phyloP scores from a whole-genome alignment of 1,140 invertebrate genomes.

The Drosophila ohnishii region DNA sequence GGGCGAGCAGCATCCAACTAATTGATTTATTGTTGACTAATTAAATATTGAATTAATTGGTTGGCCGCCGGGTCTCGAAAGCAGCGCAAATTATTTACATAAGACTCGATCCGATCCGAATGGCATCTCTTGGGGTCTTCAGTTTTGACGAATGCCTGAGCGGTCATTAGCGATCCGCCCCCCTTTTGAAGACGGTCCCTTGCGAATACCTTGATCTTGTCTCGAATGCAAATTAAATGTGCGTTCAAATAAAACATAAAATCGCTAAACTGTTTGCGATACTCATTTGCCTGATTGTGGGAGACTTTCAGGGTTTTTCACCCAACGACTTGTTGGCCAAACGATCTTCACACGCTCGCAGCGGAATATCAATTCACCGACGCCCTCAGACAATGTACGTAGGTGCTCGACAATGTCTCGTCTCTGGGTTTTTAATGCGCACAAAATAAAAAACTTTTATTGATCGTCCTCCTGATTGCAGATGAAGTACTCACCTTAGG shows the following conservation, averaged over 20 bases:
- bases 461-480: conserved; percentile 26
- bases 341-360: conserved; percentile 47
- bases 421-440: conserved; percentile 23
- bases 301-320: conserved; percentile 76
- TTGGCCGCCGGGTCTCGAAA: conserved; percentile 51
- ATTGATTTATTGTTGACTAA: conserved; percentile 81
- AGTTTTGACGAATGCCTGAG: conserved; percentile 59
- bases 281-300: conserved; percentile 69
- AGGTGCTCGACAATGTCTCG: conserved; percentile 50
- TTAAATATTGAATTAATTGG: conserved; percentile 81
- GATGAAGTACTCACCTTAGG: conserved; percentile 87
- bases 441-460: conserved; percentile 3
- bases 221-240: conserved; percentile 66
- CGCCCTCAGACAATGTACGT: conserved; percentile 35
- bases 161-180: conserved; percentile 31
- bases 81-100: conserved; percentile 68
- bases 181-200: conserved; percentile 3
- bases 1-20: conserved; percentile 48
- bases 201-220: conserved; percentile 67
- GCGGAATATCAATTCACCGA: conserved; percentile 32
- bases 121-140: conserved; percentile 25
- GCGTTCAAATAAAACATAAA: conserved; percentile 48
- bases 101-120: conserved; percentile 40
- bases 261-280: conserved; percentile 74
- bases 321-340: conserved; percentile 40